These are phyloP conservation scores for Epiblema foenella DNA, from an alignment of 2,888 invertebrate species.

Conservation along the genomic window DNA sequence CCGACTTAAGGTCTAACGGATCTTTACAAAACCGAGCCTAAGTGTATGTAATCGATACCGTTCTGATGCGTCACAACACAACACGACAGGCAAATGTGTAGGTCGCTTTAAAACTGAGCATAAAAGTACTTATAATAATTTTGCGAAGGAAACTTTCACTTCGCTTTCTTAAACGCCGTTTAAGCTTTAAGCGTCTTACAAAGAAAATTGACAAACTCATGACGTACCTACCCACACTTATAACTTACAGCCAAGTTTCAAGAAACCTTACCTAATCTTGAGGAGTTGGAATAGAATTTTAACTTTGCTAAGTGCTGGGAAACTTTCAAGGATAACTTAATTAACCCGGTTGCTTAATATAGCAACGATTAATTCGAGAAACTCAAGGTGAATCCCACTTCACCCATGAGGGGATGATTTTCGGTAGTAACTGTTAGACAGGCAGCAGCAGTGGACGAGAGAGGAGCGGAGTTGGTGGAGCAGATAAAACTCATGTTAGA, in stretches of 20 bases:
- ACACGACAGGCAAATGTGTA: too few relatives aligned
- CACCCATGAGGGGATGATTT: not conserved
- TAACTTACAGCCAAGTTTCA: not conserved
- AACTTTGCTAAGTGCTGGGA: slow-evolving; percentile 7
- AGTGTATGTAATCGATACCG: too few relatives aligned
- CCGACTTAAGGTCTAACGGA: too few relatives aligned
- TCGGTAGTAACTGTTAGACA: too few relatives aligned
- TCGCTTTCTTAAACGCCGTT: not conserved
- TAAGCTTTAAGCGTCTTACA: slow-evolving; percentile 1
- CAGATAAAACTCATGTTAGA: too few relatives aligned
- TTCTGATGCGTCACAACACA: too few relatives aligned
- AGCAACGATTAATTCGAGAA: not conserved
- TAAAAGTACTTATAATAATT: slow-evolving; percentile 8
- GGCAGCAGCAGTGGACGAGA: too few relatives aligned
- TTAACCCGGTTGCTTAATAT: too few relatives aligned
- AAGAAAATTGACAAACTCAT: slow-evolving; percentile 21
- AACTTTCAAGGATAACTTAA: slow-evolving; percentile 15
- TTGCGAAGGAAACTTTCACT: slow-evolving; percentile 3
- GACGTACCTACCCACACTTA: not conserved
- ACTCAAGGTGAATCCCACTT: not conserved
- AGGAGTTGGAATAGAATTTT: slow-evolving; percentile 19
- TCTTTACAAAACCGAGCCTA: too few relatives aligned
- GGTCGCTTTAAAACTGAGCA: too few relatives aligned
- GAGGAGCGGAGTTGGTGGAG: too few relatives aligned
- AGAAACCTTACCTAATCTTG: slow-evolving; percentile 13